phyloP scores from a whole-genome alignment of 2,113 vertebrate species.

The Paratilapia polleni region DNA sequence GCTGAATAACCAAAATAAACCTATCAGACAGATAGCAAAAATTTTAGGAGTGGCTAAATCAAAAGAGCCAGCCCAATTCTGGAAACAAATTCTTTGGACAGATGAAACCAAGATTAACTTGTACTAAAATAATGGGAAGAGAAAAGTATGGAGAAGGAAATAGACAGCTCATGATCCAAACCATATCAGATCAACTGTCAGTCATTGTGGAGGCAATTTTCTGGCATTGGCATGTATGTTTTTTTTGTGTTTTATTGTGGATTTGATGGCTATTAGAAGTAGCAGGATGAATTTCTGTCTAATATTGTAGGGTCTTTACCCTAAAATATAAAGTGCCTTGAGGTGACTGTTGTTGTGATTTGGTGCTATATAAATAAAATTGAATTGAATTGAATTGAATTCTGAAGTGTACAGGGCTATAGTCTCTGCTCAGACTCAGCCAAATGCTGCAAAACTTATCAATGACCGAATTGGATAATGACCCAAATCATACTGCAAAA shows the following conservation, averaged over 20 bases:
- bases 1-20: no score
- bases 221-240: neutral
- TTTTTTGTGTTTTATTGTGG: neutral
- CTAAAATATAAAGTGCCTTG: no score
- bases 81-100: neutral
- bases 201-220: neutral
- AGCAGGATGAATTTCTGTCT: neutral
- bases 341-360: no score
- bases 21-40: no score
- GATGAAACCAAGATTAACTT: neutral
- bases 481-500: no score
- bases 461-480: no score
- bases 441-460: no score
- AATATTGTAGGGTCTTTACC: no score
- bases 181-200: neutral
- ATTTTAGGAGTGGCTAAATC: neutral
- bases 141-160: neutral
- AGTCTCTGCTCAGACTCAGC: no score
- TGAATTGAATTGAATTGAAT: no score
- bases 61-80: neutral
- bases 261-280: neutral
- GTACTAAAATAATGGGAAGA: neutral
- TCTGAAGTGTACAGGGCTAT: neutral
- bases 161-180: neutral
- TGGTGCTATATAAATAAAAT: no score